Conservation (phyloP, 2,888 invertebrate genomes). For the Autographa gamma region DNA sequence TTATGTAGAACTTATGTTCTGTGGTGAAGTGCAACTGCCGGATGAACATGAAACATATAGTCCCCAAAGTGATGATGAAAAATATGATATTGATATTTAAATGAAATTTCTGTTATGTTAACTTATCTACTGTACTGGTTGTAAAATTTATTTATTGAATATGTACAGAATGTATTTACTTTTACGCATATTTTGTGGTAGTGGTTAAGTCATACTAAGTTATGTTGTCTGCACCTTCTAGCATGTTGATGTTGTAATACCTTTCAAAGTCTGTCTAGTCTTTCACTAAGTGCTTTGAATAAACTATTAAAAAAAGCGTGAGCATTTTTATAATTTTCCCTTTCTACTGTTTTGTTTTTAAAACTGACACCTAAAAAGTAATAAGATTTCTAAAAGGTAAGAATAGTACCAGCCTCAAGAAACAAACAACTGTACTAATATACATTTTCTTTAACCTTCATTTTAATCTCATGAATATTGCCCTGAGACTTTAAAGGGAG, state of each 20-base stretch:
- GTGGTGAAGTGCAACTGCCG: slow-evolving; percentile 85
- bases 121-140: slow-evolving; percentile 32
- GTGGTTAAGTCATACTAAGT: slow-evolving; percentile 57
- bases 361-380: too few relatives aligned
- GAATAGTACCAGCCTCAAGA: too few relatives aligned
- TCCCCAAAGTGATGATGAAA: slow-evolving; percentile 87
- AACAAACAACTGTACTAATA: too few relatives aligned
- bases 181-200: slow-evolving; percentile 61
- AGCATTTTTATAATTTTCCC: slow-evolving; percentile 30
- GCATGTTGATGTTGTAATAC: slow-evolving; percentile 54
- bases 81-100: slow-evolving; percentile 86
- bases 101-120: slow-evolving; percentile 20
- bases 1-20: slow-evolving; percentile 90
- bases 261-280: slow-evolving; percentile 59
- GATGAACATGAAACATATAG: slow-evolving; percentile 84
- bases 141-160: slow-evolving; percentile 34
- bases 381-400: too few relatives aligned
- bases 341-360: background rate
- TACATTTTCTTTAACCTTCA: too few relatives aligned
- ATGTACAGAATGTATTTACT: slow-evolving; percentile 42
- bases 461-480: too few relatives aligned
- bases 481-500: too few relatives aligned
- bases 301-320: slow-evolving; percentile 52
- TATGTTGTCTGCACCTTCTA: slow-evolving; percentile 57
- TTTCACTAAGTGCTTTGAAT: slow-evolving; percentile 64